These are phyloP conservation scores for Globodera rostochiensis DNA, from an alignment of 1,140 invertebrate genomes.

Conservation along the genomic window DNA sequence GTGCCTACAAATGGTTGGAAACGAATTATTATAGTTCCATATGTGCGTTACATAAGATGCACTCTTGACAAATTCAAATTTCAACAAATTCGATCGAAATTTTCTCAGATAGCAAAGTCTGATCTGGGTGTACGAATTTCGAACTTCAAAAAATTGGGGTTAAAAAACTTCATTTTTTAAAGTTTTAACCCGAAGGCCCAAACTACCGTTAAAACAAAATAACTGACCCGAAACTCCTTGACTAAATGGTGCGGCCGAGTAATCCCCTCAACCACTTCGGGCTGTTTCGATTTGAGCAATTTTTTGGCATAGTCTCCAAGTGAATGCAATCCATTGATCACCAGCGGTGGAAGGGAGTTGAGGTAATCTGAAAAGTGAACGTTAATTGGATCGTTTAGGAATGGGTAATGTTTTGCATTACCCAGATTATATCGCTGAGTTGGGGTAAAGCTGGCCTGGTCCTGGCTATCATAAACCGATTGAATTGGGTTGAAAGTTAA, in stretches of 20 bases:
- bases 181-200: too few species aligned
- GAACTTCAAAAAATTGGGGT: too few species aligned
- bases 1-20: not conserved
- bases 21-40: too few species aligned
- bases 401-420: not conserved
- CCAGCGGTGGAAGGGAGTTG: slow-evolving; percentile 11
- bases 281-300: slow-evolving; percentile 38
- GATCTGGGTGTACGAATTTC: too few species aligned
- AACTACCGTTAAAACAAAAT: not conserved
- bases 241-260: slow-evolving; percentile 39
- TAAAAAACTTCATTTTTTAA: too few species aligned
- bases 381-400: not conserved
- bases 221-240: slow-evolving; percentile 31
- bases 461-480: slow-evolving; percentile 20
- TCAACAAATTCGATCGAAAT: too few species aligned
- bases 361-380: slow-evolving; percentile 26
- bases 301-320: slow-evolving; percentile 23
- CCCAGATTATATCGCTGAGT: slow-evolving; percentile 33
- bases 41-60: too few species aligned
- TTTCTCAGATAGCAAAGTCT: too few species aligned
- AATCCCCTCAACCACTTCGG: slow-evolving; percentile 37
- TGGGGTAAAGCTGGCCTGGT: slow-evolving; percentile 29
- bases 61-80: too few species aligned
- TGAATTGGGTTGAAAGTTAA: slow-evolving; percentile 15
- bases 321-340: slow-evolving; percentile 36